phyloP scores from a whole-genome alignment of 1,140 invertebrate species.

The Sitodiplosis mosellana region DNA sequence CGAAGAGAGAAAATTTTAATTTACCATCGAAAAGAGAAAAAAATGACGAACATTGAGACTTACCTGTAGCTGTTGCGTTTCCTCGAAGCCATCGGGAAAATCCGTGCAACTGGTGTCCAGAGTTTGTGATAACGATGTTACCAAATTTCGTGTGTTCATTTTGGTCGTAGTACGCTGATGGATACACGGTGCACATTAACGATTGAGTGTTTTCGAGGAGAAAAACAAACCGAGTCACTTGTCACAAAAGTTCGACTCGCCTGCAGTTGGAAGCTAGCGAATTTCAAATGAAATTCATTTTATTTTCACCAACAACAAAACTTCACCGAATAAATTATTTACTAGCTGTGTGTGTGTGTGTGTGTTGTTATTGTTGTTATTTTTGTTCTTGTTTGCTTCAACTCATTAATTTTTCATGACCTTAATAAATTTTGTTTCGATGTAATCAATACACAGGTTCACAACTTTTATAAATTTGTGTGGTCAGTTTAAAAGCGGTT shows the following conservation, averaged over 20 bases:
- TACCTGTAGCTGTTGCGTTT: conserved; percentile 6
- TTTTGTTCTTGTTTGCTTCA: too few relatives aligned
- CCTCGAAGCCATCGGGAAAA: conserved; percentile 11
- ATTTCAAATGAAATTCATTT: too few relatives aligned
- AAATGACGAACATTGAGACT: background rate
- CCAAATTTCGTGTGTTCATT: conserved; percentile 12
- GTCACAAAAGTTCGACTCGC: background rate
- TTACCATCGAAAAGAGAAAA: too few relatives aligned
- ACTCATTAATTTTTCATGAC: too few relatives aligned
- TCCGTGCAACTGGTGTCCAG: conserved; percentile 14
- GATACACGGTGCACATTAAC: background rate
- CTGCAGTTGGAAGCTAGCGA: background rate
- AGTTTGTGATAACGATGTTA: conserved; percentile 13
- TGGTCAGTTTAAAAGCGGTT: too few relatives aligned
- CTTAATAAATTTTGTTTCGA: too few relatives aligned
- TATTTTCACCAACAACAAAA: background rate
- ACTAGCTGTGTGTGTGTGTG: too few relatives aligned
- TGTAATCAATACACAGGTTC: too few relatives aligned
- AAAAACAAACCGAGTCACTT: background rate
- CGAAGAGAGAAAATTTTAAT: too few relatives aligned
- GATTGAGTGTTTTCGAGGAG: background rate
- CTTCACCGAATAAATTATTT: background rate
- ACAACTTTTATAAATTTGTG: too few relatives aligned
- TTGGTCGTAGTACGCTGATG: too few relatives aligned
- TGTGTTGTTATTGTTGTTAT: too few relatives aligned